Evolutionary conservation across 2,888 invertebrate genomes (phyloP), one percentile per base, ranked within the genome.

Genomic region (Barypeithes pellucidus): DNA sequence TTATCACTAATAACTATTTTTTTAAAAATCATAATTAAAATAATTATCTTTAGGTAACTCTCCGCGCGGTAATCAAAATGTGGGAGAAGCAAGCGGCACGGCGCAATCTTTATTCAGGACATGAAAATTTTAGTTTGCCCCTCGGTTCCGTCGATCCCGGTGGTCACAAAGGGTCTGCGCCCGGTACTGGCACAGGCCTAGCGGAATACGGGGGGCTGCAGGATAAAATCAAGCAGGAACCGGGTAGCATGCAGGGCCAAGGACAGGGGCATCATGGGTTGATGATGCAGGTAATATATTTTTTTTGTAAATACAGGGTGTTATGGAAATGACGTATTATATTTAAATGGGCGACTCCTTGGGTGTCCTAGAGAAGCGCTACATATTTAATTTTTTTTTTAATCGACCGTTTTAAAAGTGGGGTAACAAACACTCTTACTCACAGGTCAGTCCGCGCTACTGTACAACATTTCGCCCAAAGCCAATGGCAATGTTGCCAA

Each of bases 61-160:
- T 97, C 87, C 90, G 97, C 75, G 91, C 95, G 1, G 89, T 98
- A 1, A 91, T 97, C n/a, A 93, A 94, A 82, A 90, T 91, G 67
- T 95, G 95, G 95, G 93, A 95, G 80, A 90, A 92, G 9, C 93
- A 94, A 80, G 89, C 90, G 29, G 36, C 61, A 4, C 82, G 86
- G 69, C 83, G 86, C 67, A 84, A 84, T 67, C 85, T 85, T 29
- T 88, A 89, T 66, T 89, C 90, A 75, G 84, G 83, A 59, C 88
- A 88, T 74, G 89, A 89, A 84, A 89, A 89, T 77, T 82, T 82
- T 82, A 92, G 89, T 87, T 89, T 90, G 83, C 91, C 91, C 85
- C 89, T 91, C 85, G 92, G 91, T 83, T 89, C 91, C 80, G 88
- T 89, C 82, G 92, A 92, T 85, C 91, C 91, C 76, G 90, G 91